Evolutionary conservation across 2,113 vertebrate species (phyloP).

Genomic region (Pelmatolapia mariae): DNA sequence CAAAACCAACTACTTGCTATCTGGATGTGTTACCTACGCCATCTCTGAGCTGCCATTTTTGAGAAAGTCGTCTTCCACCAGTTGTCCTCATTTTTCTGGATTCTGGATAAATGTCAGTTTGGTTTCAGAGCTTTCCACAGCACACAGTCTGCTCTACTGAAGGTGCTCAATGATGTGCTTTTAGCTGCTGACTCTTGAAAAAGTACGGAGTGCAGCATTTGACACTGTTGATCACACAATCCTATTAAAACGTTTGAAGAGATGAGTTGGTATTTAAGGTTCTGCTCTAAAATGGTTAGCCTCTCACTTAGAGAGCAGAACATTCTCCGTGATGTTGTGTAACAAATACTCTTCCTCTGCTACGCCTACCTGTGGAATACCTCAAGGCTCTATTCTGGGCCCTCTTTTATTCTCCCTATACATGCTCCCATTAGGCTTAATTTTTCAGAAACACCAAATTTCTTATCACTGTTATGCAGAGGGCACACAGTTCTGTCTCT

Average conservation of each 20-base stretch:
- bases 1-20: background rate
- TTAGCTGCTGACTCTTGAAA: background rate
- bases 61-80: background rate
- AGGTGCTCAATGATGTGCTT: background rate
- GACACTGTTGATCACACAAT: background rate
- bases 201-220: background rate
- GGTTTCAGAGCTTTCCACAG: background rate
- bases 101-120: background rate
- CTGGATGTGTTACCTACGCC: background rate
- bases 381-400: background rate
- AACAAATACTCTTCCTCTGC: background rate
- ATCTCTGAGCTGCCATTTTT: background rate
- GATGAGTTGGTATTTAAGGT: background rate
- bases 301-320: background rate
- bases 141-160: background rate
- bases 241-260: background rate
- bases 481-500: background rate
- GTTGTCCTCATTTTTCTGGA: background rate
- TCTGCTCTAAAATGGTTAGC: background rate
- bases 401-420: background rate
- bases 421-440: rapidly evolving
- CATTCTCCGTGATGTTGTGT: background rate
- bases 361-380: background rate
- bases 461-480: background rate
- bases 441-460: background rate